A percentile compares a stretch with the other conserved stretches of the same genome.
Evolutionary conservation across 2,797 vertebrate genomes (phyloP).

Genomic region (Halcyon leucocephala): DNA sequence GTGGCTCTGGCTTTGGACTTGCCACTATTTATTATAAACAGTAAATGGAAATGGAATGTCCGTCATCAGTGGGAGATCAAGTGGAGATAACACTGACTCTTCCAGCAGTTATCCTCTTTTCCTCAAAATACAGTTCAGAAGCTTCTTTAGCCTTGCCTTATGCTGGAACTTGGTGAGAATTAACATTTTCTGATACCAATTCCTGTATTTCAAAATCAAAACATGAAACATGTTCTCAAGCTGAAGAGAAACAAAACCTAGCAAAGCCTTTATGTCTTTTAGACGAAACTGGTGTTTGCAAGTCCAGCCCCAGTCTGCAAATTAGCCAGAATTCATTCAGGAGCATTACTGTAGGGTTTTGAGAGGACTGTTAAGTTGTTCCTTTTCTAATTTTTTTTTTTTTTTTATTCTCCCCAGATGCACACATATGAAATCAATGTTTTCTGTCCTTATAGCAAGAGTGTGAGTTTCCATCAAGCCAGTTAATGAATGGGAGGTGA

Average conservation of each 20-base stretch:
- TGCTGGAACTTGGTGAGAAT: not conserved
- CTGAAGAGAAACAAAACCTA: not conserved
- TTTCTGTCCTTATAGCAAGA: slow-evolving; percentile 17
- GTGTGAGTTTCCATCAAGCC: slow-evolving; percentile 41
- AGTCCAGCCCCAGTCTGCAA: not conserved
- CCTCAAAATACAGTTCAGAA: slow-evolving; percentile 5
- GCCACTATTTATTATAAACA: not conserved
- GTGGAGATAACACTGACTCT: not conserved
- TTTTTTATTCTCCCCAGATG: not conserved
- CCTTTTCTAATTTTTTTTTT: not conserved
- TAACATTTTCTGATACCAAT: not conserved
- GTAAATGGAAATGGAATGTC: slow-evolving; percentile 9
- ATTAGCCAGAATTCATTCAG: not conserved
- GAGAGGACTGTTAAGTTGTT: not conserved
- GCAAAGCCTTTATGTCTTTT: not conserved
- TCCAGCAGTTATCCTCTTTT: not conserved
- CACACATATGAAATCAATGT: not conserved
- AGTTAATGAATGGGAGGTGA: slow-evolving; percentile 57
- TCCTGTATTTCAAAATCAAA: not conserved
- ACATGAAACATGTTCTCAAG: not conserved
- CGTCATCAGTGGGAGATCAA: not conserved
- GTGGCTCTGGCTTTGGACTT: not conserved
- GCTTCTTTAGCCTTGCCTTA: not conserved
- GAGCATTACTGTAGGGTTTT: not conserved
- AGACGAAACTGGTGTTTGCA: not conserved